Base-by-base conservation (phyloP, 2,113 vertebrate genomes). In the Alethe castanea region DNA sequence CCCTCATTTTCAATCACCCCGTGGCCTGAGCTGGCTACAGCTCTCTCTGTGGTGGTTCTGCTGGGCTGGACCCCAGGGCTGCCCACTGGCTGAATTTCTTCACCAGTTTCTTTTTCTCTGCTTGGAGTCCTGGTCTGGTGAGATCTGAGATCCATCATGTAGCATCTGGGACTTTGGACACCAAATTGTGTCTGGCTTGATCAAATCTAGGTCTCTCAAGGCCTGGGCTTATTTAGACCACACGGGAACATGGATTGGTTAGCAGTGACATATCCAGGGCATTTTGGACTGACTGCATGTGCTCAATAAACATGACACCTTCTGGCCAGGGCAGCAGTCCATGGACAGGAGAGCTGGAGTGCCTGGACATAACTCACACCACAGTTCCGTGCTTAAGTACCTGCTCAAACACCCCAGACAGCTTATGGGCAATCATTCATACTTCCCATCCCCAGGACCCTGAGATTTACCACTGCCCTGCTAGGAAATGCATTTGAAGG, bases 401-500 rank as follows among this genome's bases (percentile, higher is more conserved):
- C 76, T 70, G 54, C 36, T 92, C 83, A 83, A 88, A 54, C 50
- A 73, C 19, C 40, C 28, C 5, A 2, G 60, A 47, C 45, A 31
- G 19, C 31, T 71, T 12, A 13, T 28, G 57, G 81, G 23, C 59
- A 57, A 38, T 83, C 42, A 28, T 14, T 83, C 56, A 6, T 36
- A 31, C 42, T 47, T 11, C 42, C 19, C 0, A 1, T 53, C 53
- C 73, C 60, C 0, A 0, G 36, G 59, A 59, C 38, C 29, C 45
- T 54, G 77, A 83, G 83, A 84, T 81, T 81, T 83, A 86, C 28
- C 3, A 0, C 57, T 69, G 6, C 2, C 9, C 83, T 71, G 24
- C 13, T 56, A 24, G 15, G 14, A 65, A 40, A 36, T 67, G 20
- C 35, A 56, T 84, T 66, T 84, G 65, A 56, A 56, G 2, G 4